phyloP scores from a whole-genome alignment of 1,140 invertebrate genomes.

The Drosophila sproati region DNA sequence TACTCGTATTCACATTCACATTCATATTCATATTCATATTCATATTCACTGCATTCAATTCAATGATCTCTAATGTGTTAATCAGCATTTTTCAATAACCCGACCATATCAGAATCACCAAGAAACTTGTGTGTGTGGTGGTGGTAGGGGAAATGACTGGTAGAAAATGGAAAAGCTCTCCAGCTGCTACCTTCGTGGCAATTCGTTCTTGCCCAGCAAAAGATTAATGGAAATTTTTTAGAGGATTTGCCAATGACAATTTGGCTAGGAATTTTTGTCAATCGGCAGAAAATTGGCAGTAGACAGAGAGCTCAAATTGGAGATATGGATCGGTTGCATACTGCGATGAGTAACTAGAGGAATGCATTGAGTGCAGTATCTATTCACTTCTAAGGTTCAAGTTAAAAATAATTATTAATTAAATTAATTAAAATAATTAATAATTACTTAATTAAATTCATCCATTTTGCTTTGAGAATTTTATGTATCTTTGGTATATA shows the following conservation, averaged over 20 bases:
- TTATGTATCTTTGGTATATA: too few relatives aligned
- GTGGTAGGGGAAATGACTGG: neutral
- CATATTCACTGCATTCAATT: conserved; percentile 55
- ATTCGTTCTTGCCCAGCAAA: conserved; percentile 24
- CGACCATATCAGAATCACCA: conserved; percentile 34
- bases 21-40: conserved; percentile 32
- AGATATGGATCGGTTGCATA: conserved; percentile 38
- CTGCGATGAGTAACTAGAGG: conserved; percentile 41
- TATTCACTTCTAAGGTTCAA: neutral
- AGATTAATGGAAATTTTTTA: conserved; percentile 65
- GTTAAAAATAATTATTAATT: too few relatives aligned
- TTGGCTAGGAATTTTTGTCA: conserved; percentile 53
- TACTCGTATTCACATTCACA: conserved; percentile 13
- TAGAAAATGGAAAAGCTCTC: conserved; percentile 18
- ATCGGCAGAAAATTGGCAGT: conserved; percentile 35
- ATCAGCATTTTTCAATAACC: conserved; percentile 82
- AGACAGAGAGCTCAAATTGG: conserved; percentile 30
- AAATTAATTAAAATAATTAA: too few relatives aligned
- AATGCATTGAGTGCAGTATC: neutral
- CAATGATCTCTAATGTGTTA: conserved; percentile 77
- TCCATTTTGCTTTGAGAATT: too few relatives aligned
- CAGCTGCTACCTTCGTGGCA: conserved; percentile 6
- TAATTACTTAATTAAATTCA: too few relatives aligned
- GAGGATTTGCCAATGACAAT: conserved; percentile 59
- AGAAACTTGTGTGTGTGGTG: neutral